Evolutionary conservation across 2,113 vertebrate species (phyloP), one percentile per base, ranked within the genome.

Genomic region (Cyprinodon variegatus): DNA sequence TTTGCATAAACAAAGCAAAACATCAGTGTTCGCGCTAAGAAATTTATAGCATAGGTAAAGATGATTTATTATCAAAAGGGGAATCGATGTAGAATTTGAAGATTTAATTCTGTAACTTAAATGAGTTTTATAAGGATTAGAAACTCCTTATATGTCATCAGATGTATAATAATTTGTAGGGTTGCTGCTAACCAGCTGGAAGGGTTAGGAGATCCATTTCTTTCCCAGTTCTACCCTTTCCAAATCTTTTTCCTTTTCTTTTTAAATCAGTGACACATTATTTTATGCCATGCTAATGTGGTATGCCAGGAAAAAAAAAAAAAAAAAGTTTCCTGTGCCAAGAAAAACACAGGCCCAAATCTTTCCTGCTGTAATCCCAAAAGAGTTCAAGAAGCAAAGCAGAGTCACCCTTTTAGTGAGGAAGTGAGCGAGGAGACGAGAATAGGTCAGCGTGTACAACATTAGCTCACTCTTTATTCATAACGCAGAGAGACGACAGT

Each of bases 171-270:
- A 41, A 78, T 68, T 72, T 53, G 15, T 29, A 70, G 39, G 50
- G 62, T 62, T 73, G 61, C 77, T 83, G 70, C 71, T 38, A 72
- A 76, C 41, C 67, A 77, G 76, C 79, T 74, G 57, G 69, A 80
- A 29, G 57, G 77, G 69, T 82, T 76, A 75, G 75, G 82, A 84
- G 72, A 83, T 83, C 78, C 74, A 77, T 82, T 69, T 78, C 77
- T 70, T 45, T 73, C 70, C 57, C 61, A 72, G 76, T 38, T 61
- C 75, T 84, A 75, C 83, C 89, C 91, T 86, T 91, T 66, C 85
- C 29, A 69, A 76, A 74, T 72, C 71, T 71, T 59, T 57, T 68
- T 61, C 72, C 74, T 46, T 50, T 65, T 74, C 72, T 74, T 77
- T 78, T 77, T 10, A 0, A 45, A 45, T 48, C 60, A 82, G 67